A percentile compares a stretch with the other conserved stretches of the same genome.
Conservation (phyloP, 1,140 invertebrate species). For the Bombus sibiricus region DNA sequence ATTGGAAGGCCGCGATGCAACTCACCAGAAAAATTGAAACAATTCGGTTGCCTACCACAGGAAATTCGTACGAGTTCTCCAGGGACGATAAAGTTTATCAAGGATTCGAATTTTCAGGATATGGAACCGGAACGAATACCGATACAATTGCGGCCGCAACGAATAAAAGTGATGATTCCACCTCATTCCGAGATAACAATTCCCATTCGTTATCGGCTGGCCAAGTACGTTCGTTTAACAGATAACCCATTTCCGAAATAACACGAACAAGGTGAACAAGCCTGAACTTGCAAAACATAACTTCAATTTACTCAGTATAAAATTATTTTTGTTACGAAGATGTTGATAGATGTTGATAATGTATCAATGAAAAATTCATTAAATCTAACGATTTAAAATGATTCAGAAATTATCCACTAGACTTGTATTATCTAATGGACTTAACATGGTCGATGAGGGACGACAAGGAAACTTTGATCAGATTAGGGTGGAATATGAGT, state of each 20-base stretch:
- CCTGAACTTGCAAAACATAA: background rate
- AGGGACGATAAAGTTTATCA: conserved; percentile 51
- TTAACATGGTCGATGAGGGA: conserved; percentile 94
- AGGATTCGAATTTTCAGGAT: conserved; percentile 76
- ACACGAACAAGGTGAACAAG: background rate
- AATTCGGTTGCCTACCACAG: conserved; percentile 61
- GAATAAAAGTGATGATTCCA: conserved; percentile 83
- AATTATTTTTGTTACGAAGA: background rate
- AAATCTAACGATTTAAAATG: background rate
- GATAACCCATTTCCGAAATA: background rate
- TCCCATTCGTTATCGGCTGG: conserved; percentile 84
- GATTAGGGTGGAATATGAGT: conserved; percentile 88
- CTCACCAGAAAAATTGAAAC: conserved; percentile 51
- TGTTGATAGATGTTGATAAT: background rate
- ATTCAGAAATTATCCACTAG: conserved; percentile 92
- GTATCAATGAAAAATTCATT: background rate
- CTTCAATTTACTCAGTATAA: background rate
- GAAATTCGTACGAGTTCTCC: conserved; percentile 49
- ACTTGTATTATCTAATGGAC: conserved; percentile 96
- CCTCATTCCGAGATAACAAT: conserved; percentile 81
- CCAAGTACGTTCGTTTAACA: conserved; percentile 68
- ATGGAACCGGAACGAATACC: conserved; percentile 75
- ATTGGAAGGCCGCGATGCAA: conserved; percentile 68
- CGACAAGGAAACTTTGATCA: conserved; percentile 91
- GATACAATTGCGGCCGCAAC: conserved; percentile 85